Percentiles rank a stretch among this genome's conserved stretches.
Conservation (phyloP, 2,797 vertebrate genomes). For the Forpus xanthops region DNA sequence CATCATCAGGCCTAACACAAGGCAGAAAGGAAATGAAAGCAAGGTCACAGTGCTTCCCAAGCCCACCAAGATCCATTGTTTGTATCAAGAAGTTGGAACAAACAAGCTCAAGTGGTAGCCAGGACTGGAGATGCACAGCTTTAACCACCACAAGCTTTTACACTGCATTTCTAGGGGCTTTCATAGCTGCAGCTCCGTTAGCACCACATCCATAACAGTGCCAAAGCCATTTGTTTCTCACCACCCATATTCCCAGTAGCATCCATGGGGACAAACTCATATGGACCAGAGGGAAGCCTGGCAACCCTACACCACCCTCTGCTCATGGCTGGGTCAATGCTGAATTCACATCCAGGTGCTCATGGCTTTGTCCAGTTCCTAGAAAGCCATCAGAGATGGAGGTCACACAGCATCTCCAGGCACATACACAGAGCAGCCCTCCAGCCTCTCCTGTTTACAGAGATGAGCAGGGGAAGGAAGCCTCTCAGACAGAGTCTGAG, state of each 20-base stretch:
- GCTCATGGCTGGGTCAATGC: rapidly evolving
- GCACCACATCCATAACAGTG: neutral
- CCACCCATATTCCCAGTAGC: neutral
- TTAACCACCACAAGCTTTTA: neutral
- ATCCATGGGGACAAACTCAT: neutral
- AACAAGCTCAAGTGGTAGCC: neutral
- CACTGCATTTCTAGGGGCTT: rapidly evolving
- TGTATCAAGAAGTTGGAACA: neutral
- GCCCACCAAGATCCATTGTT: neutral
- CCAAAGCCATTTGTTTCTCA: neutral
- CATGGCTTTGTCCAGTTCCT: neutral
- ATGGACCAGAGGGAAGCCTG: neutral
- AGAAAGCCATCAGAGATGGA: neutral
- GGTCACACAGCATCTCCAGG: neutral
- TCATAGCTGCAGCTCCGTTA: neutral
- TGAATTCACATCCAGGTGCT: neutral
- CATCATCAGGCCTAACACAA: neutral
- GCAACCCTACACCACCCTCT: neutral
- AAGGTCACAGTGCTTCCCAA: neutral
- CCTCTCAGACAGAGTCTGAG: constrained; percentile 31
- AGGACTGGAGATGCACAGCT: neutral
- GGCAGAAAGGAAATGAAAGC: neutral
- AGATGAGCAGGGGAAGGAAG: neutral
- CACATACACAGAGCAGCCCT: neutral
- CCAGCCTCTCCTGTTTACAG: neutral